phyloP scores from a whole-genome alignment of 2,113 vertebrate genomes.

The Lepisosteus osseus region DNA sequence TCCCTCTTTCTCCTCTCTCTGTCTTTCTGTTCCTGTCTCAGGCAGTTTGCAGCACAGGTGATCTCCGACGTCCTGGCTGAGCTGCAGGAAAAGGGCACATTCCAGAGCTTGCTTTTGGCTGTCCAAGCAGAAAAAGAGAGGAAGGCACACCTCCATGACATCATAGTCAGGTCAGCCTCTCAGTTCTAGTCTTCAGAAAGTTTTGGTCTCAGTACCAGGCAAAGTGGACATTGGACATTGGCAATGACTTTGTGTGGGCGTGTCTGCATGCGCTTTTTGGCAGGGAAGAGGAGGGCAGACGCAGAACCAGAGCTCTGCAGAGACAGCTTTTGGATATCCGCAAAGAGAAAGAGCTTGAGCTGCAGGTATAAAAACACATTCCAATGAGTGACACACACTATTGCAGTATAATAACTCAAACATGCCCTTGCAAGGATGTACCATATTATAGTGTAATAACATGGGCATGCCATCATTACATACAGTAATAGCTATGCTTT shows the following conservation, averaged over 20 bases:
- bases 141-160: constrained; percentile 53
- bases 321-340: constrained; percentile 68
- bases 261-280: constrained; percentile 20
- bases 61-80: constrained; percentile 52
- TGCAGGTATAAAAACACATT: constrained; percentile 60
- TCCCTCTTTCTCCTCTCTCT: background rate
- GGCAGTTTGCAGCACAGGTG: constrained; percentile 64
- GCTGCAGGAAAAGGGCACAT: constrained; percentile 57
- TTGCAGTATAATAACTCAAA: too few relatives aligned
- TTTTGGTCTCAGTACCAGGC: background rate
- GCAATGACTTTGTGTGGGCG: background rate
- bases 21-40: constrained; percentile 38
- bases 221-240: background rate
- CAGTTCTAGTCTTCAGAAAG: background rate
- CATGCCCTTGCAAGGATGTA: too few relatives aligned
- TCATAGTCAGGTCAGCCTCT: constrained; percentile 64
- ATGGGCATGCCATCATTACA: background rate
- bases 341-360: constrained; percentile 60
- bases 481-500: too few relatives aligned
- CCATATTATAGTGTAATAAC: too few relatives aligned
- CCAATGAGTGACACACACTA: too few relatives aligned
- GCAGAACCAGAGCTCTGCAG: constrained; percentile 62
- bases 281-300: constrained; percentile 71
- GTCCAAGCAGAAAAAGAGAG: constrained; percentile 58
- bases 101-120: constrained; percentile 53